phyloP scores from a whole-genome alignment of 1,140 invertebrate genomes.

The Drosophila seguyi region DNA sequence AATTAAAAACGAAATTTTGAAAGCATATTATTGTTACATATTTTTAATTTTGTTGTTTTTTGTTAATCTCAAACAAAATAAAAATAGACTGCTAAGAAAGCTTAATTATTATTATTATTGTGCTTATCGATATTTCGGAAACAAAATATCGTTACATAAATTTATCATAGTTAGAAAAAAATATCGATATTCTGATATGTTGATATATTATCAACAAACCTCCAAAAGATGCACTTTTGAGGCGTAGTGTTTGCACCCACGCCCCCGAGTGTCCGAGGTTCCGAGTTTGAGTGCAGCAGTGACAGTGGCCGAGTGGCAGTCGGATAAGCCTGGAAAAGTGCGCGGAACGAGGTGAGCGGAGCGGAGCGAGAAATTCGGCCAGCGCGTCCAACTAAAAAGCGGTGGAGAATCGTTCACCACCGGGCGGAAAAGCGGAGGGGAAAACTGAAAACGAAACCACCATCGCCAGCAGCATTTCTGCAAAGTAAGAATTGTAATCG shows the following conservation, averaged over 20 bases:
- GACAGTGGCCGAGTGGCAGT: conserved; percentile 23
- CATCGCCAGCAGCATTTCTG: conserved; percentile 6
- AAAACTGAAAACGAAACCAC: conserved; percentile 28
- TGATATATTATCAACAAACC: no score
- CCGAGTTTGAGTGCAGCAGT: conserved; percentile 31
- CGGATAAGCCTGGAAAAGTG: conserved; percentile 34
- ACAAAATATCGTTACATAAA: no score
- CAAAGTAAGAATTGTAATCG: conserved; percentile 14
- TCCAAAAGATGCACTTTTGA: conserved; percentile 55
- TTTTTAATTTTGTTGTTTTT: no score
- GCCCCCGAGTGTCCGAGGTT: conserved; percentile 22
- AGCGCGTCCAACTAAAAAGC: conserved; percentile 23
- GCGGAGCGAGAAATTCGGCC: conserved; percentile 16
- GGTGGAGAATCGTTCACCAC: conserved; percentile 18
- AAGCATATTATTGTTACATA: no score
- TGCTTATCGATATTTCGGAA: no score
- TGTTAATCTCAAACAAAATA: no score
- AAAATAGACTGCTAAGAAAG: no score
- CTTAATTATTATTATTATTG: no score
- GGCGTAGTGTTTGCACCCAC: conserved; percentile 42
- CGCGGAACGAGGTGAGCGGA: conserved; percentile 21
- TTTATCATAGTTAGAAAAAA: no score
- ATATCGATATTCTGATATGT: no score
- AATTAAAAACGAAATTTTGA: no score
- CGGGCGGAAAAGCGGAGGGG: conserved; percentile 23